Conservation (phyloP, 2,888 invertebrate species). For the Acanthosepion lycidas region DNA sequence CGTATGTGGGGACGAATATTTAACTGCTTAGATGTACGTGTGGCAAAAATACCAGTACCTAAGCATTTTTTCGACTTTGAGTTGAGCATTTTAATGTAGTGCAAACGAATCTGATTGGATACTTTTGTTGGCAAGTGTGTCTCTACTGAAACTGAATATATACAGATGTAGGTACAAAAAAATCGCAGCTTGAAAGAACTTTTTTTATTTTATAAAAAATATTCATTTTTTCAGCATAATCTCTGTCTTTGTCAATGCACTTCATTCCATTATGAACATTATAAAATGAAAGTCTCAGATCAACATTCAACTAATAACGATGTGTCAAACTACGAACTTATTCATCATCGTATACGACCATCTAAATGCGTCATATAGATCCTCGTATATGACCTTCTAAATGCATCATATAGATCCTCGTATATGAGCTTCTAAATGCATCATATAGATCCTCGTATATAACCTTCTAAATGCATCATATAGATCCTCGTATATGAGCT, state of each 20-base stretch:
- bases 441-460: too few species aligned
- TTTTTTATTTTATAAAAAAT: background rate
- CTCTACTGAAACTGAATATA: background rate
- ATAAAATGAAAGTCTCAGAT: too few species aligned
- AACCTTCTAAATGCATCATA: too few species aligned
- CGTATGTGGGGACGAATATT: background rate
- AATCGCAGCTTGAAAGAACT: background rate
- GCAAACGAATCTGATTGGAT: background rate
- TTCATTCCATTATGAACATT: background rate
- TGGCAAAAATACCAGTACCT: background rate
- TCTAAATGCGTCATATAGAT: too few species aligned
- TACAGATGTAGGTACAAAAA: background rate
- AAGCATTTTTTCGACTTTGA: background rate
- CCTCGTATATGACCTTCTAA: too few species aligned
- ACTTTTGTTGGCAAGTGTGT: background rate
- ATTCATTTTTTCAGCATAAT: background rate
- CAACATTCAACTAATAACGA: too few species aligned
- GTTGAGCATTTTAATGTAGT: background rate
- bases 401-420: too few species aligned
- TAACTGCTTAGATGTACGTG: background rate
- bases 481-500: too few species aligned
- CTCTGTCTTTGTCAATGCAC: background rate
- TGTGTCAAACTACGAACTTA: too few species aligned
- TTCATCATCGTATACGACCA: too few species aligned
- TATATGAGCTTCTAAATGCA: too few species aligned